phyloP scores from a whole-genome alignment of 2,113 vertebrate genomes.

The Malurus alboscapulatus region DNA sequence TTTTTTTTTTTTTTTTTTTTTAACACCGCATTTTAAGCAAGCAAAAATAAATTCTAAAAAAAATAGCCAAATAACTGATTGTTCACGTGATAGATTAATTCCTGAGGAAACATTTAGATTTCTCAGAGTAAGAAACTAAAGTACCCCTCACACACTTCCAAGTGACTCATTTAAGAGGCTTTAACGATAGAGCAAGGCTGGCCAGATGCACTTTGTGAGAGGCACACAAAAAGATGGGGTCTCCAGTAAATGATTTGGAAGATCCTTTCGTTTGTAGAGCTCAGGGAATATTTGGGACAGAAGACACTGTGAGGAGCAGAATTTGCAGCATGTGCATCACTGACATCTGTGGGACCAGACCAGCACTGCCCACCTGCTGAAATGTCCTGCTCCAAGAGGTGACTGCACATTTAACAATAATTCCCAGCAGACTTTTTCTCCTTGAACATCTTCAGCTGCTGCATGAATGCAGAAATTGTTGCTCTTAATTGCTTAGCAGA shows the following conservation, averaged over 20 bases:
- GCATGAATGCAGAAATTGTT: background rate
- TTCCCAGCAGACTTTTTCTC: background rate
- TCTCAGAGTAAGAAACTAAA: background rate
- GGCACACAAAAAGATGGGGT: background rate
- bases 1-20: background rate
- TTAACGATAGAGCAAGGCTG: background rate
- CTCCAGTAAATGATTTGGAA: background rate
- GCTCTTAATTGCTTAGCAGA: background rate
- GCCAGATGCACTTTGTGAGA: background rate
- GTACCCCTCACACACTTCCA: background rate
- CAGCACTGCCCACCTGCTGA: background rate
- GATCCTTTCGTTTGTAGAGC: background rate
- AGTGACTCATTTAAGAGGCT: background rate
- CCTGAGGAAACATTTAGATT: background rate
- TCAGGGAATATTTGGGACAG: background rate
- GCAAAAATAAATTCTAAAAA: background rate
- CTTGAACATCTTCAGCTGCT: background rate
- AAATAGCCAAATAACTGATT: background rate
- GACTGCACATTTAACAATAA: background rate
- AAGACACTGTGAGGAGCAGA: background rate
- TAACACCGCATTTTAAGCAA: background rate
- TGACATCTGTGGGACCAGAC: accelerated
- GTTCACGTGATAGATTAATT: background rate
- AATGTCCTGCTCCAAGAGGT: background rate
- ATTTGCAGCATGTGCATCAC: background rate